Evolutionary conservation across 1,140 invertebrate species (phyloP).

Genomic region (Sweltsa coloradensis): DNA sequence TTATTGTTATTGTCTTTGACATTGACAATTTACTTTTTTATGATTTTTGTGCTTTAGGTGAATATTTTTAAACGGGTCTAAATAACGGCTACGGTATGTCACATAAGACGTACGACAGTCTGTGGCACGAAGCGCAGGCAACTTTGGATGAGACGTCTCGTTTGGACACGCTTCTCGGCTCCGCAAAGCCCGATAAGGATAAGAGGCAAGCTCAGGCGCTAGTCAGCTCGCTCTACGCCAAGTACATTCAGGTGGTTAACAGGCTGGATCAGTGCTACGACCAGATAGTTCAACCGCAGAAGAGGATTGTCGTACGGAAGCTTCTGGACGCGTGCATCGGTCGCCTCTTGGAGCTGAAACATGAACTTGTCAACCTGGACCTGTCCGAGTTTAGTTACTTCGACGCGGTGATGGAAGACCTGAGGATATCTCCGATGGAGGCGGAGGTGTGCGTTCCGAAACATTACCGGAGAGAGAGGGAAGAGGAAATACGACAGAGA

Average conservation of each 20-base stretch:
- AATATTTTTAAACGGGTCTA: not conserved
- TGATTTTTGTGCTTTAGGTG: too few relatives aligned
- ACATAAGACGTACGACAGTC: constrained; percentile 51
- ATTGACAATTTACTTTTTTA: too few relatives aligned
- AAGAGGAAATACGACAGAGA: constrained; percentile 42
- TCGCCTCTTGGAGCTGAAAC: constrained; percentile 61
- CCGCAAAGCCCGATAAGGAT: constrained; percentile 44
- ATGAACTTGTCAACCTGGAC: constrained; percentile 77
- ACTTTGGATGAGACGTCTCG: constrained; percentile 48
- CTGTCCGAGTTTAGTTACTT: constrained; percentile 77
- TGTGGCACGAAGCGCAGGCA: constrained; percentile 49
- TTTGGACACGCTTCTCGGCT: constrained; percentile 46
- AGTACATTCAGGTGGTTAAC: constrained; percentile 66
- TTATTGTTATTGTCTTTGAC: too few relatives aligned
- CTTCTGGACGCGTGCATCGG: constrained; percentile 70
- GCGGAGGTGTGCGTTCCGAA: constrained; percentile 50
- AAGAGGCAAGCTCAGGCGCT: constrained; percentile 39
- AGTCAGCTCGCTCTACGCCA: constrained; percentile 53
- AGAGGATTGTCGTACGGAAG: constrained; percentile 62
- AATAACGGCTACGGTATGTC: constrained; percentile 46
- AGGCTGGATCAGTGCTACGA: constrained; percentile 73
- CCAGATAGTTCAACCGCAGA: constrained; percentile 87
- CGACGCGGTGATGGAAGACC: constrained; percentile 55
- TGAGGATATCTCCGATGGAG: constrained; percentile 49
- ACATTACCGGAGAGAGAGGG: constrained; percentile 53